These are phyloP conservation scores for Astyanax mexicanus DNA, from an alignment of 2,797 vertebrate species.

Conservation along the genomic window DNA sequence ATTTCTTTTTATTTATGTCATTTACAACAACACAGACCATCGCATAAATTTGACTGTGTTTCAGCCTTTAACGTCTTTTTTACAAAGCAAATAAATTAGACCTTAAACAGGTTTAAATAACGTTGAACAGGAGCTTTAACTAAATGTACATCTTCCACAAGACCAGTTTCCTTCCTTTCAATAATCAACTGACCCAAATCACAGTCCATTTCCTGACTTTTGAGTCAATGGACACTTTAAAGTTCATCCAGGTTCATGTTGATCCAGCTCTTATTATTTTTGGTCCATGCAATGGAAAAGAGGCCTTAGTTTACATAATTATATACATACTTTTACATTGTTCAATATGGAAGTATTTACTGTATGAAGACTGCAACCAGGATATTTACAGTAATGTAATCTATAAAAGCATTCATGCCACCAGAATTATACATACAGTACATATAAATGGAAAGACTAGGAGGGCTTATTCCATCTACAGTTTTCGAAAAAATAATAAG, in stretches of 20 bases:
- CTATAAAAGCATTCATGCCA: neutral
- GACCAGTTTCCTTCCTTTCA: too few relatives aligned
- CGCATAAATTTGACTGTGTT: conserved; percentile 68
- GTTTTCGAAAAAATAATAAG: too few relatives aligned
- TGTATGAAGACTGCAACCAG: too few relatives aligned
- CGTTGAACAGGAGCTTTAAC: conserved; percentile 19
- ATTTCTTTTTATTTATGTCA: neutral
- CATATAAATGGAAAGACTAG: neutral
- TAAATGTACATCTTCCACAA: too few relatives aligned
- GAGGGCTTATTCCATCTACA: too few relatives aligned
- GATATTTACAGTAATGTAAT: neutral
- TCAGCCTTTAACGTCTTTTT: neutral
- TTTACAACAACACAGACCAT: conserved; percentile 51
- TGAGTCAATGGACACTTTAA: too few relatives aligned
- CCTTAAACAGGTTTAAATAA: conserved; percentile 61
- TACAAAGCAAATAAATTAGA: conserved; percentile 75
- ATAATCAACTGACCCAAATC: too few relatives aligned
- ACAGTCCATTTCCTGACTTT: too few relatives aligned
- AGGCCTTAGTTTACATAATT: too few relatives aligned
- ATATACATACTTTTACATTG: neutral
- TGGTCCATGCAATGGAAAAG: too few relatives aligned
- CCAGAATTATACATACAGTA: neutral
- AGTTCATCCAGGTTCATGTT: too few relatives aligned
- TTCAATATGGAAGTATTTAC: neutral
- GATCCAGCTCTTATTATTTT: too few relatives aligned